Evolutionary conservation across 2,113 vertebrate species (phyloP), one percentile per base, ranked within the genome.

Genomic region (Elgaria multicarinata): DNA sequence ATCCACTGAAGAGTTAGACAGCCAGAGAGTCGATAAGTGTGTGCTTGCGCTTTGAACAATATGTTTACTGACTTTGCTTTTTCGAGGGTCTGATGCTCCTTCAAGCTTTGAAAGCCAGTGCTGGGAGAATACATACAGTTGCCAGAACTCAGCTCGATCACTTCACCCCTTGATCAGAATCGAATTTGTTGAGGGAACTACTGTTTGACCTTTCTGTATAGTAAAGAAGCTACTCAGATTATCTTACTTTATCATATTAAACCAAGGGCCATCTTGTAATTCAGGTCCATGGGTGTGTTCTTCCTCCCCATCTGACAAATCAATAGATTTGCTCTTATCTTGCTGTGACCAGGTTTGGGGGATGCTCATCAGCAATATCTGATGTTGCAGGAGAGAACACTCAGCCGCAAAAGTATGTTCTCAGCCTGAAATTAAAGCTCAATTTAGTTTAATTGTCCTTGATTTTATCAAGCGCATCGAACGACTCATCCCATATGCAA

Each of bases 371-470:
- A 94, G 94, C 92, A 91, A 97, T 96, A 97, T 97, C 91, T 95
- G 93, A 95, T 93, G 89, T 46, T 93, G 94, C 93, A 91, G 94
- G 94, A 96, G 95, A 94, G 95, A 94, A 94, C 93, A 92, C 95
- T 96, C 78, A 88, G 91, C 86, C 14, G 0, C 94, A 97, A 95
- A 95, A 87, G n/a, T 89, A 93, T 90, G 93, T 94, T 94, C 94
- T 94, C 92, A 91, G 92, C 94, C 95, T 96, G 94, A 96, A 97
- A 97, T 97, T 96, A 97, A 97, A 97, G 94, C 97, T 96, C 96
- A 96, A 94, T 97, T 97, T 96, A 91, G 92, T 95, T 95, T 97
- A 96, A 97, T 97, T 96, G 95, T 97, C 94, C 94, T 95, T 96
- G 97, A 97, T 97, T 97, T 97, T 97, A 96, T 96, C 95, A 96